Base-by-base conservation (phyloP, 2,113 vertebrate species). In the Cavia porcellus region DNA sequence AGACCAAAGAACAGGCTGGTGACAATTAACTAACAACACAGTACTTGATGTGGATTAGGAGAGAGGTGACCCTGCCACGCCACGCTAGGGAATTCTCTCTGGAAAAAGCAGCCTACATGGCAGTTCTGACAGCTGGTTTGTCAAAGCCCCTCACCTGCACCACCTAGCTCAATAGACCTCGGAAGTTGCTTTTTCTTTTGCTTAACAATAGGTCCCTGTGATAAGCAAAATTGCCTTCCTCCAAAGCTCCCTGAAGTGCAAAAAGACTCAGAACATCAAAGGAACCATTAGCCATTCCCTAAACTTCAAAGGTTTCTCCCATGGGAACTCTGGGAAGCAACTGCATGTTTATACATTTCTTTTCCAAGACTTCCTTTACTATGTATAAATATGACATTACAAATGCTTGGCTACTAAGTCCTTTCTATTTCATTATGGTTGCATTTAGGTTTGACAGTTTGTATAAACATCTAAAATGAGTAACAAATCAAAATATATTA, bases 231-330 rank as follows among this genome's bases (percentile, higher is more conserved):
- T 3, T 96, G 74, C 83, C 84, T 75, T 90, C 68, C 75, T 96
- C 47, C 62, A 95, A 97, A 96, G 86, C 94, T 97, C 92, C 98
- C 97, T 82, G 94, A 97, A 96, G 92, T 98, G 97, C 96, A 95
- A 93, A 97, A 97, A 89, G 81, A 75, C 96, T 83, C 38, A 83
- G 95, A 92, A 94, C 96, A 98, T 98, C 97, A 98, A 98, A 98
- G 92, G 94, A 92, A 75, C 94, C 96, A 85, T 89, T 70, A 96
- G 88, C 86, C 86, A 93, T 89, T 97, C 96, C 95, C 96, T 42
- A 83, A 96, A 98, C 94, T 98, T 98, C 97, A 98, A 98, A 97
- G 97, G 20, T 77, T 95, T 93, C 84, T 97, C 79, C 52, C 81
- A 2, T 87, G 94, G 94, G 95, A 97, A 95, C 52, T 59, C 32